Evolutionary conservation across 2,797 vertebrate genomes (phyloP).

Genomic region (Lophius americanus): DNA sequence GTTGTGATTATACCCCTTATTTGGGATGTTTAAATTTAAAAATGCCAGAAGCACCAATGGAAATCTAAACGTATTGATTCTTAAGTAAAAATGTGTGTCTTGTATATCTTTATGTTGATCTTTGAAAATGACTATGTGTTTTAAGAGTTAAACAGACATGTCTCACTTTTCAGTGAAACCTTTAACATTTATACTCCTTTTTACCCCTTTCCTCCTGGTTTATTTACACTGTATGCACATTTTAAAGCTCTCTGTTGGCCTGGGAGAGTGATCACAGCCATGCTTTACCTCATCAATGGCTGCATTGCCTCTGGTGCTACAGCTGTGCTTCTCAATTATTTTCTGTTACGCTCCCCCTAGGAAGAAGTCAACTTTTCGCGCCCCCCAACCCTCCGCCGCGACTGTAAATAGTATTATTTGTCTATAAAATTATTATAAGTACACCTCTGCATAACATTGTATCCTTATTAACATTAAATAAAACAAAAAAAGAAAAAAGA

Average conservation of each 20-base stretch:
- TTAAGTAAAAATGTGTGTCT: constrained; percentile 3
- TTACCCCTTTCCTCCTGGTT: neutral
- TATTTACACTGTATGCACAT: neutral
- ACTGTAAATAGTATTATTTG: too few relatives aligned
- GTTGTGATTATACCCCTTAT: neutral
- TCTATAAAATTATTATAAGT: too few relatives aligned
- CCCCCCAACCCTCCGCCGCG: too few relatives aligned
- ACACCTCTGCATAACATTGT: too few relatives aligned
- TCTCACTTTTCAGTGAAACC: neutral
- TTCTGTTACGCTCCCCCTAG: too few relatives aligned
- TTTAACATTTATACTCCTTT: neutral
- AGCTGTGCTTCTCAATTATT: too few relatives aligned
- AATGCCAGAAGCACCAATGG: constrained; percentile 13
- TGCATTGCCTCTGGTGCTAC: neutral
- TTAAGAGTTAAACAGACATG: neutral
- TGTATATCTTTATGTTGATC: constrained; percentile 7
- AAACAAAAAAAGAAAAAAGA: too few relatives aligned
- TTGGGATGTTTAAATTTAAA: constrained; percentile 10
- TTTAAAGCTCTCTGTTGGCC: neutral
- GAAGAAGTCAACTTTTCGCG: too few relatives aligned
- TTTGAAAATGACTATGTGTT: constrained; percentile 3
- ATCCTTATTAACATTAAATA: too few relatives aligned
- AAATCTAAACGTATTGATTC: neutral
- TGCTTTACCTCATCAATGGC: constrained; percentile 1
- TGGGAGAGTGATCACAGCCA: neutral